Percentiles rank a stretch among this genome's conserved stretches.
Conservation (phyloP, 2,888 invertebrate genomes). For the Molanna angustata region DNA sequence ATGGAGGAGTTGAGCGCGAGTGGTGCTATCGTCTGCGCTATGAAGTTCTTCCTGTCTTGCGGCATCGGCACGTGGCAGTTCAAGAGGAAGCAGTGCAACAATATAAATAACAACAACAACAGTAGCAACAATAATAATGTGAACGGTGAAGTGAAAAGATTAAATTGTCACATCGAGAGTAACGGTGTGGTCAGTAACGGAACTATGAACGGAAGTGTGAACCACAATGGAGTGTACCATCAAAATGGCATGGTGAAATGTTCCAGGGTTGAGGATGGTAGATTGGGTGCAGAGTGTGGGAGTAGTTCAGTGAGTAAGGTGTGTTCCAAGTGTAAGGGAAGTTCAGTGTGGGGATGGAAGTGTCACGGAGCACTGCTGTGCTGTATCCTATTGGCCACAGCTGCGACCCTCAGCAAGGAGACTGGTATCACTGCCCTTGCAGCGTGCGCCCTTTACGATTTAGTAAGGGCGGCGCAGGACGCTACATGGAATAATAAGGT, state of each 20-base stretch:
- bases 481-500: constrained; percentile 56
- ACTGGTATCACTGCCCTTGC: constrained; percentile 91
- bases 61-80: constrained; percentile 29
- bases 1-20: constrained; percentile 28
- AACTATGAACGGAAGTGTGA: constrained; percentile 13
- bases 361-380: constrained; percentile 59
- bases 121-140: constrained; percentile 18
- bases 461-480: constrained; percentile 58
- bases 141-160: constrained; percentile 21
- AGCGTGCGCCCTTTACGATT: constrained; percentile 86
- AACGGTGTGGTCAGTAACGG: constrained; percentile 22
- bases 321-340: constrained; percentile 19
- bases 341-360: constrained; percentile 46
- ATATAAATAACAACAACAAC: constrained; percentile 20
- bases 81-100: constrained; percentile 14
- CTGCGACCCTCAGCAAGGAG: constrained; percentile 92
- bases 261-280: constrained; percentile 20
- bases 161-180: constrained; percentile 15
- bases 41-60: constrained; percentile 30
- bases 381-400: constrained; percentile 64
- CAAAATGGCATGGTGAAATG: constrained; percentile 23
- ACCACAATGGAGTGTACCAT: constrained; percentile 14
- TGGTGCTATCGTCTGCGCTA: constrained; percentile 27
- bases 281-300: constrained; percentile 2
- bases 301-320: constrained; percentile 12